Base-by-base conservation (phyloP, 2,797 vertebrate genomes). In the Hypotaenidia philippensis region DNA sequence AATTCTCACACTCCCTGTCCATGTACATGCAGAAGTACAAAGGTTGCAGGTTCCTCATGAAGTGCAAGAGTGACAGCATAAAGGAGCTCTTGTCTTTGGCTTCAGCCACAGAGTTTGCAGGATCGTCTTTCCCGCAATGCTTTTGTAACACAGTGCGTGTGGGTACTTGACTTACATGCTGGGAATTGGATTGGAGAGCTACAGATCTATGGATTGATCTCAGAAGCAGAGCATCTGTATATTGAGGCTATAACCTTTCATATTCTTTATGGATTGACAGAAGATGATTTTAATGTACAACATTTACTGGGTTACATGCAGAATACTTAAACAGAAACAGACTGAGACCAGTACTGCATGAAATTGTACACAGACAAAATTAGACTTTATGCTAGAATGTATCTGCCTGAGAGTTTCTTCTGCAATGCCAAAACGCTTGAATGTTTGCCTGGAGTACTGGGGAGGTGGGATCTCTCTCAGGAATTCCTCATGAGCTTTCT, bases 241-340 rank as follows among this genome's bases (percentile, higher is more conserved):
- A 52, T 22, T 29, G 75, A 77, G 78, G 64, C 71, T 85, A 4
- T 55, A 75, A 86, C 57, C 87, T 83, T 84, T 75, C 4, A 1
- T 64, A 36, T 9, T 90, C 68, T 76, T 85, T 77, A 80, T 41
- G 60, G 75, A 2, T 19, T 26, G 32, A 83, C 52, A 87, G 55
- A 78, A 87, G 34, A 56, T 68, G 34, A 59, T 68, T 91, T 91
- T 91, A 68, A n/a, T 29, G 32, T 22, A 27, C 2, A 2, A 13
- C 69, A 0, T 79, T 90, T 38, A 41, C 56, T 38, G 68, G 7
- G 49, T 50, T 64, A 69, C 34, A 38, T 13, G 57, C 78, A 71
- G 65, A 88, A 90, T 90, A 53, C 53, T 78, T 88, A 75, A 94
- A 32, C 40, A 94, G 81, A 84, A 57, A 32, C 29, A 82, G 38